Evolutionary conservation across 92 coral and sea anemone genomes (phyloP).

Genomic region (Umimayanthus chanpuru): DNA sequence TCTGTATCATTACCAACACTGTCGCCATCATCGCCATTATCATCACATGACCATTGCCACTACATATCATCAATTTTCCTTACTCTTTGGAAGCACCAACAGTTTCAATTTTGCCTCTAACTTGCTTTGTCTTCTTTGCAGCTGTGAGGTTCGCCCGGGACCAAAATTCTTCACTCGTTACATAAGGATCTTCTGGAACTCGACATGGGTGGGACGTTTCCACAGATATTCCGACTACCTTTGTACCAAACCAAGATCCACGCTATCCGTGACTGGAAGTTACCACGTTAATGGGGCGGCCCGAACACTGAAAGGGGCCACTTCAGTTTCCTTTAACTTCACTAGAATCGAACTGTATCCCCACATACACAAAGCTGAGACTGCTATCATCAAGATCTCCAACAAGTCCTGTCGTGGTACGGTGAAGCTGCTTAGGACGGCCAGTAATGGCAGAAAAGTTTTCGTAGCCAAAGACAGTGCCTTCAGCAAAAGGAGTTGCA

Average conservation of each 20-base stretch:
- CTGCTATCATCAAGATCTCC: slow-evolving; percentile 43
- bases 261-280: slow-evolving; percentile 64
- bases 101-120: neutral
- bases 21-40: neutral
- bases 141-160: slow-evolving; percentile 91
- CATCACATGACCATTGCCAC: neutral
- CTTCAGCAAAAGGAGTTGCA: slow-evolving; percentile 70
- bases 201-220: slow-evolving; percentile 72
- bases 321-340: slow-evolving; percentile 67
- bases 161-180: slow-evolving; percentile 79
- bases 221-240: slow-evolving; percentile 74
- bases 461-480: slow-evolving; percentile 58
- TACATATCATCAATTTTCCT: neutral
- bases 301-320: slow-evolving; percentile 55
- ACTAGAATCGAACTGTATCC: slow-evolving; percentile 64
- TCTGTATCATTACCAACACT: neutral
- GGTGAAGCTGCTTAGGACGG: slow-evolving; percentile 51
- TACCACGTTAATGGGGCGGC: slow-evolving; percentile 45
- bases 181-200: slow-evolving; percentile 62
- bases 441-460: slow-evolving; percentile 20
- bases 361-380: slow-evolving; percentile 50
- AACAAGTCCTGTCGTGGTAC: slow-evolving; percentile 70
- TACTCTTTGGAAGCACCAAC: neutral
- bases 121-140: slow-evolving; percentile 37
- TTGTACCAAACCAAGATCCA: slow-evolving; percentile 73